Percentiles rank a stretch among this genome's conserved stretches.
phyloP scores from a whole-genome alignment of 1,140 invertebrate species.

The Bathynomus jamesi region DNA sequence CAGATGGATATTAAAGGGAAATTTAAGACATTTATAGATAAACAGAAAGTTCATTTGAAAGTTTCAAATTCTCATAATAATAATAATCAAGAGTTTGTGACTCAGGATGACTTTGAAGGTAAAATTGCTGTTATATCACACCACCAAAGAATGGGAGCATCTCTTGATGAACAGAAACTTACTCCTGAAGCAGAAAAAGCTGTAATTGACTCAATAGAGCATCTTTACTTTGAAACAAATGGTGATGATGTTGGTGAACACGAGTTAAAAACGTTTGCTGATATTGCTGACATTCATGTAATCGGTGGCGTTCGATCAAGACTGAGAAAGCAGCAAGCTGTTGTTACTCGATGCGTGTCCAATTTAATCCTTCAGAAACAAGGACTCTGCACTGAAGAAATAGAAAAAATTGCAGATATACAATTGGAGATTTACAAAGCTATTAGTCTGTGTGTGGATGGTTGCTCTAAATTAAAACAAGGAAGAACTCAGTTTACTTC shows the following conservation, averaged over 20 bases:
- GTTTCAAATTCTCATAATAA: conserved; percentile 11
- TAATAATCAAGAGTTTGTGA: conserved; percentile 17
- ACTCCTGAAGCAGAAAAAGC: conserved; percentile 31
- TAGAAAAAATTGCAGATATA: conserved; percentile 66
- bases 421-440: conserved; percentile 63
- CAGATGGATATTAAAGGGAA: conserved; percentile 37
- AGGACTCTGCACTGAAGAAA: conserved; percentile 70
- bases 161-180: conserved; percentile 21
- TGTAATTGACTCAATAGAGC: conserved; percentile 32
- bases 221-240: conserved; percentile 26
- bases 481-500: conserved; percentile 69
- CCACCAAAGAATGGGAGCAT: conserved; percentile 12
- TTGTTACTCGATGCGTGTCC: conserved; percentile 83
- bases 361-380: conserved; percentile 85
- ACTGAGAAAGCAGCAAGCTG: conserved; percentile 64
- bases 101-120: conserved; percentile 26
- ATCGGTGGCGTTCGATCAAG: conserved; percentile 59
- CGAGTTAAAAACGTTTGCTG: conserved; percentile 45
- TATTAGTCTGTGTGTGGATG: conserved; percentile 59
- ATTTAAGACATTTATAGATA: conserved; percentile 36
- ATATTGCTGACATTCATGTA: conserved; percentile 54
- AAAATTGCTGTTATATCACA: conserved; percentile 25
- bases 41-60: conserved; percentile 26
- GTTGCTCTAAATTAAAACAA: conserved; percentile 59
- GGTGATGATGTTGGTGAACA: conserved; percentile 28